Percentiles rank a stretch among this genome's conserved stretches.
Evolutionary conservation across 1,140 invertebrate species (phyloP).

Genomic region (Sinonovacula constricta): DNA sequence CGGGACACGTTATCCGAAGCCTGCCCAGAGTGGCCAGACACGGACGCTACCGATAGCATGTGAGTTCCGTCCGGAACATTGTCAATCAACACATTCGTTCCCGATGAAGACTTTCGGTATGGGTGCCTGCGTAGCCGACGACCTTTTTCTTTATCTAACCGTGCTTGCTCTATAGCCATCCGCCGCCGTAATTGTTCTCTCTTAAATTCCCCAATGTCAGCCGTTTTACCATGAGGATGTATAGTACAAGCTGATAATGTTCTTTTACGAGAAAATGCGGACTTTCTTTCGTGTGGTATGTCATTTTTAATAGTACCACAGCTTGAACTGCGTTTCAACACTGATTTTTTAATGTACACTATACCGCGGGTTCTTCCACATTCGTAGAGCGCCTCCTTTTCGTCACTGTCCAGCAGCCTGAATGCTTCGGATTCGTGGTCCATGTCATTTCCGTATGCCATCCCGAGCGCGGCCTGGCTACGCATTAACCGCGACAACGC

Average conservation of each 20-base stretch:
- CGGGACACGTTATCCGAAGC: too few relatives aligned
- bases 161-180: slow-evolving; percentile 26
- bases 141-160: slow-evolving; percentile 20
- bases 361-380: slow-evolving; percentile 52
- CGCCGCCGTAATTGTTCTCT: slow-evolving; percentile 43
- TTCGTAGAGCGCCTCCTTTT: slow-evolving; percentile 50
- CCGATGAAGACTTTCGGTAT: not conserved
- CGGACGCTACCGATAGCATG: not conserved
- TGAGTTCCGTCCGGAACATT: not conserved
- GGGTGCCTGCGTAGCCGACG: not conserved
- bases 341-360: slow-evolving; percentile 31
- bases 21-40: not conserved
- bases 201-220: slow-evolving; percentile 59
- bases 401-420: slow-evolving; percentile 57
- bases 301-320: slow-evolving; percentile 52
- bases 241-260: slow-evolving; percentile 52
- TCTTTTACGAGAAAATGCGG: not conserved
- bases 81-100: not conserved
- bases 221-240: slow-evolving; percentile 47
- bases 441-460: slow-evolving; percentile 14
- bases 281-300: not conserved
- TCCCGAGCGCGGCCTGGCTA: slow-evolving; percentile 44
- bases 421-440: slow-evolving; percentile 56
- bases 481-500: slow-evolving; percentile 54
- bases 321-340: slow-evolving; percentile 61